Base-by-base conservation (phyloP, 1,140 invertebrate species). In the Copidosoma floridanum region DNA sequence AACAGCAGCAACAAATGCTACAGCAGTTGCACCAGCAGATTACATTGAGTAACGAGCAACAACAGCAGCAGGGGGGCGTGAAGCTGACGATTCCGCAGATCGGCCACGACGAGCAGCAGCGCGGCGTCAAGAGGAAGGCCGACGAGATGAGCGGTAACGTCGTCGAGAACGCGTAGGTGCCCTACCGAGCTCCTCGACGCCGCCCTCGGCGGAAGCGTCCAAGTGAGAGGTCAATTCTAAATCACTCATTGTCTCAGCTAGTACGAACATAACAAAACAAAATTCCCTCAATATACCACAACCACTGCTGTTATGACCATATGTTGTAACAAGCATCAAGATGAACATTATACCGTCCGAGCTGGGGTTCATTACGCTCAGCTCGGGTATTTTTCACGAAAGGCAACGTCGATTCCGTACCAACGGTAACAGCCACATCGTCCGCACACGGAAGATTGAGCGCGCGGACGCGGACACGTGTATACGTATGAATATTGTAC, bases 191-290 rank as follows among this genome's bases (percentile, higher is more conserved):
- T 65, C 44, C 41, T 57, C 55, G 54, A 64, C 64, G 50, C 63
- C 50, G 65, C n/a, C n/a, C n/a, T n/a, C n/a, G n/a, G n/a, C n/a
- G n/a, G n/a, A n/a, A n/a, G n/a, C 72, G 76, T 70, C 72, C 77
- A 78, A 79, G 75, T 57, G 55, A 70, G 73, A 51, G 76, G 78
- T 79, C 76, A 65, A 69, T 68, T 60, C 73, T 64, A 60, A 73
- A 75, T 71, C 70, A 71, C 77, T 74, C 71, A 51, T 60, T 72
- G 73, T 80, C 79, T 79, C 79, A 81, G 79, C 74, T 80, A 62
- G 60, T 62, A n/a, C n/a, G n/a, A n/a, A n/a, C n/a, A n/a, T n/a
- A 62, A 62, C 37, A 12, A 24, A 48, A 61, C 37, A 32, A 47
- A 53, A 4, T 12, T 21, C 16, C 26, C 1, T 14, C 24, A 48